phyloP scores from a whole-genome alignment of 2,888 invertebrate genomes.

The Electrophaes corylata region DNA sequence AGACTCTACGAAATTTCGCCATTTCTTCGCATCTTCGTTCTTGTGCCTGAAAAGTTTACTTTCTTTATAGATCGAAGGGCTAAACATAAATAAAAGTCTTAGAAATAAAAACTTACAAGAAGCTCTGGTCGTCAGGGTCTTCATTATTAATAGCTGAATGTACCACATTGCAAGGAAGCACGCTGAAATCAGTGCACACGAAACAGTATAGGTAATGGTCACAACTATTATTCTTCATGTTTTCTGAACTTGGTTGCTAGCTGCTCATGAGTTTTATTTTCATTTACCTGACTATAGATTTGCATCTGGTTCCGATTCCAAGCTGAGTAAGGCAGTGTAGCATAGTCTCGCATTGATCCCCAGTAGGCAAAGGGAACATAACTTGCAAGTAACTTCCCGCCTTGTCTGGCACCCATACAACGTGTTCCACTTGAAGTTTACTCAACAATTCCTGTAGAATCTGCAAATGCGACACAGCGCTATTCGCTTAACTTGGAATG shows the following conservation, averaged over 20 bases:
- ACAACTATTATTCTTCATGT: neutral
- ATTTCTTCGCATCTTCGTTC: conserved; percentile 85
- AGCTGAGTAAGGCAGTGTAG: conserved; percentile 89
- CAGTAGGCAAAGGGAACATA: conserved; percentile 87
- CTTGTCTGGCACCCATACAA: conserved; percentile 88
- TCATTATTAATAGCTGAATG: conserved; percentile 70
- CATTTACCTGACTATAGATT: conserved; percentile 87
- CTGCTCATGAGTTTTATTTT: neutral
- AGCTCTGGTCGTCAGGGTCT: conserved; percentile 58
- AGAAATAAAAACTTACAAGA: conserved; percentile 62
- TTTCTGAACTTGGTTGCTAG: too few species aligned
- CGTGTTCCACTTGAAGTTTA: conserved; percentile 88
- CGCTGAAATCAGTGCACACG: conserved; percentile 62
- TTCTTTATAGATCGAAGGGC: neutral
- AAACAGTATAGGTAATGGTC: neutral
- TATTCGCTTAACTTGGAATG: conserved; percentile 14
- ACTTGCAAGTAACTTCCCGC: conserved; percentile 88
- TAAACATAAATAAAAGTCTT: neutral
- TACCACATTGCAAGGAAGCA: conserved; percentile 86
- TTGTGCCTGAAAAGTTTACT: conserved; percentile 52
- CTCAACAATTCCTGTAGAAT: conserved; percentile 87
- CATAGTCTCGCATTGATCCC: conserved; percentile 89
- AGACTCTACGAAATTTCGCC: conserved; percentile 89
- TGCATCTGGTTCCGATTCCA: conserved; percentile 87
- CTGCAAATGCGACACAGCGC: conserved; percentile 56